Base-by-base conservation (phyloP, 2,797 vertebrate genomes). In the Ptychobarbus kaznakovi region DNA sequence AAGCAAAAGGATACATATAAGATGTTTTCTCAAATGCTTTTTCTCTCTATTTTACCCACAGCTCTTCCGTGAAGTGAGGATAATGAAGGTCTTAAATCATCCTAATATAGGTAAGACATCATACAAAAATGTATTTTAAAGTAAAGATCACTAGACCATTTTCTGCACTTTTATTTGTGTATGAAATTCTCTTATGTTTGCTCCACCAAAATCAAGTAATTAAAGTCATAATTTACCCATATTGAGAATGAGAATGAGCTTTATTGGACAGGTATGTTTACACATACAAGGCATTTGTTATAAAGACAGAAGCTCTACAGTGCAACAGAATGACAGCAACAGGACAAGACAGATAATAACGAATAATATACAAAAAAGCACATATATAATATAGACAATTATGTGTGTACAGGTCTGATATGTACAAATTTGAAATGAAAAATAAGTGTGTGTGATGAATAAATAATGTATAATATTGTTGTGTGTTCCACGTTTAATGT, bases 51-150 rank as follows among this genome's bases (percentile, higher is more conserved):
- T 73, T 38, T 87, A 87, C 92, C 92, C 86, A 89, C 94, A 97
- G 97, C 94, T 97, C 88, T 98, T 97, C 93, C 96, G 97, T 89
- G 97, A 98, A 95, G 97, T 98, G 88, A 95, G 97, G 89, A 97
- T 98, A 94, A 98, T 98, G 97, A 98, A 97, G 95, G 97, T 97
- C 91, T 86, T 98, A 92, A 97, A 96, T 93, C 97, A 97, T 89
- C 97, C 97, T 65, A 98, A 97, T 94, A 97, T 97, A 90, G 97
- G 97, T 97, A 95, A 93, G 96, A 63, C 13, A 20, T 8, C 4
- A 12, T 16, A 12, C 7, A 65, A 58, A 65, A 32, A 42, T 42
- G 2, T 1, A n/a, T 22, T 3, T 6, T 32, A 11, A 53, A 16
- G 0, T 74, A 5, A 4, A 25, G 22, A 25, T 72, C 40, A 70